Conservation (phyloP, 2,113 vertebrate species). For the Podocnemis expansa region DNA sequence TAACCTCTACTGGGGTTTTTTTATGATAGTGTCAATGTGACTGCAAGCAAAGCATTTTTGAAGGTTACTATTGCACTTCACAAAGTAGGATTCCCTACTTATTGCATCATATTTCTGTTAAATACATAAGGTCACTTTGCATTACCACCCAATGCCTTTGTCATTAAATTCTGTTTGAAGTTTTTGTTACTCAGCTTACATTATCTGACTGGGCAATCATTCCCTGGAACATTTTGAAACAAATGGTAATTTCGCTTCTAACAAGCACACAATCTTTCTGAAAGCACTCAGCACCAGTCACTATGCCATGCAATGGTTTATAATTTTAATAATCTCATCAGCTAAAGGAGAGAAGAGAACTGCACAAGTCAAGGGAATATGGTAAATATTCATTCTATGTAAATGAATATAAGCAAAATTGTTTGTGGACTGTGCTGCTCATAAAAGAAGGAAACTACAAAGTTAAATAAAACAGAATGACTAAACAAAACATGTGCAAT, state of each 20-base stretch:
- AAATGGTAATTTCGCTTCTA: conserved; percentile 66
- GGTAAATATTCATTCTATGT: neutral
- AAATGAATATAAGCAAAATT: neutral
- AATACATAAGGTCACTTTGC: neutral
- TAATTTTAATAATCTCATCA: conserved; percentile 14
- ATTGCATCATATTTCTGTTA: neutral
- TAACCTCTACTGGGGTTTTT: neutral
- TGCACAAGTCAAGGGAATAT: neutral
- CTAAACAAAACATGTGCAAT: neutral
- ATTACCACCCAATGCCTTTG: conserved; percentile 8
- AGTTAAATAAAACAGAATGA: neutral
- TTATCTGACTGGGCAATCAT: conserved; percentile 74
- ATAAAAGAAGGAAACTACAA: neutral
- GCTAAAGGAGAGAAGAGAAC: neutral
- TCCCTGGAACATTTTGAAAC: conserved; percentile 74
- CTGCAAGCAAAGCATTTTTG: conserved; percentile 1
- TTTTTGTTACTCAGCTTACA: conserved; percentile 60
- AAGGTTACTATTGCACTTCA: neutral
- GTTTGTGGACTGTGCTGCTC: neutral
- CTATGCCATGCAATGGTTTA: neutral
- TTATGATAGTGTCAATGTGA: conserved; percentile 29
- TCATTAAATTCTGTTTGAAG: conserved; percentile 65
- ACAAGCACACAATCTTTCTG: conserved; percentile 6
- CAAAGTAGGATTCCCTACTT: neutral
- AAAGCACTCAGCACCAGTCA: neutral